Conservation (phyloP, 1,140 invertebrate genomes). For the Euwallacea similis region DNA sequence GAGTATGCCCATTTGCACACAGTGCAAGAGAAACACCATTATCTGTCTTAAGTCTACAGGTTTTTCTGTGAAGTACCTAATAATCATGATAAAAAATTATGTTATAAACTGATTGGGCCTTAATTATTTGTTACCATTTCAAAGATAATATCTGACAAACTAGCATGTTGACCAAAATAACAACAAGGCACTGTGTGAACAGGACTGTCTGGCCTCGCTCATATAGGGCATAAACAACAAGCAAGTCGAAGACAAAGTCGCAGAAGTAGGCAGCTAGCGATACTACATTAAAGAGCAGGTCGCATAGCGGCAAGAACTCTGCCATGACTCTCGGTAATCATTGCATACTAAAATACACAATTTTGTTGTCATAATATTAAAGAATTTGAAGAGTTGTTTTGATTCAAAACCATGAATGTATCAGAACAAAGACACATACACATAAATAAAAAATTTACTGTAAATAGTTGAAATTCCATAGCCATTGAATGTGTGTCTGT, state of each 20-base stretch:
- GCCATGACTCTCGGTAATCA: slow-evolving; percentile 56
- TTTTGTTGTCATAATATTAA: background rate
- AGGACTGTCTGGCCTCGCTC: slow-evolving; percentile 63
- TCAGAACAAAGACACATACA: no score
- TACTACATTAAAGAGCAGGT: slow-evolving; percentile 88
- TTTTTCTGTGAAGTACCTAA: slow-evolving; percentile 51
- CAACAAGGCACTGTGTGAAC: slow-evolving; percentile 66
- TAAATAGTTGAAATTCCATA: background rate
- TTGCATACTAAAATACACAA: slow-evolving; percentile 44
- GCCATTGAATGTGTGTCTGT: background rate
- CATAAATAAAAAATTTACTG: background rate
- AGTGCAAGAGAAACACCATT: slow-evolving; percentile 69
- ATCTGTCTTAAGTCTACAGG: slow-evolving; percentile 49
- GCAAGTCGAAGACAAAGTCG: slow-evolving; percentile 85
- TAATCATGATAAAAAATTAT: no score
- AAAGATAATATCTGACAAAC: slow-evolving; percentile 70
- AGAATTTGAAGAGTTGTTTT: background rate
- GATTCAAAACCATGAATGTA: no score
- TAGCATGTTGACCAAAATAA: slow-evolving; percentile 70
- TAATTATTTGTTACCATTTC: slow-evolving; percentile 52
- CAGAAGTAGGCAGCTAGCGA: slow-evolving; percentile 89
- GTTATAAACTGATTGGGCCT: no score
- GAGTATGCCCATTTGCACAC: slow-evolving; percentile 78
- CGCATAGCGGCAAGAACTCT: slow-evolving; percentile 84
- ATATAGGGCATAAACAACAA: slow-evolving; percentile 80